Conservation (phyloP, 2,113 vertebrate genomes). For the Amblyopsis rosae region DNA sequence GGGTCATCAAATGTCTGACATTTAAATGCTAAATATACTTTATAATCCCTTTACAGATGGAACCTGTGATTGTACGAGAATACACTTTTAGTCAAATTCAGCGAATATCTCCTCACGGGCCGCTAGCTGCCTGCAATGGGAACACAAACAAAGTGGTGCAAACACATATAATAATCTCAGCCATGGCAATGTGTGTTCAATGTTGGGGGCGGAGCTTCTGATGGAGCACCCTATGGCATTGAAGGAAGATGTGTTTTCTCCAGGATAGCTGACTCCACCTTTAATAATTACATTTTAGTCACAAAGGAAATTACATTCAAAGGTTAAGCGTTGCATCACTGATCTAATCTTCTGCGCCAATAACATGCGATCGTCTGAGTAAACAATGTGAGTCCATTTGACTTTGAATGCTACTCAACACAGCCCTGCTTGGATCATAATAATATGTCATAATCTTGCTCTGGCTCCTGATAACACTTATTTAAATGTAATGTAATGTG, state of each 20-base stretch:
- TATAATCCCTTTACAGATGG: constrained; percentile 8
- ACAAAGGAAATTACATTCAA: constrained; percentile 39
- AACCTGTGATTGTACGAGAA: not conserved
- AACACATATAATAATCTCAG: too few relatives aligned
- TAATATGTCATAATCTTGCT: constrained; percentile 17
- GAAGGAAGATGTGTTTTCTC: too few relatives aligned
- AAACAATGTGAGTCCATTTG: constrained; percentile 39
- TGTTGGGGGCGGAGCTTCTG: too few relatives aligned
- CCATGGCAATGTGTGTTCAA: too few relatives aligned
- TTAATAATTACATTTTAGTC: constrained; percentile 6
- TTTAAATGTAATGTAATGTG: constrained; percentile 43
- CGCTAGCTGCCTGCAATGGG: too few relatives aligned
- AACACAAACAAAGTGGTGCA: too few relatives aligned
- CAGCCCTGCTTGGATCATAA: constrained; percentile 1
- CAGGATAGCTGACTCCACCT: too few relatives aligned
- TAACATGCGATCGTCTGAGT: constrained; percentile 47
- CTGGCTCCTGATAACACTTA: constrained; percentile 43
- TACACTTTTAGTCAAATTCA: too few relatives aligned
- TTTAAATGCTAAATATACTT: too few relatives aligned
- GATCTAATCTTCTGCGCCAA: constrained; percentile 24
- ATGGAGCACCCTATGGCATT: too few relatives aligned
- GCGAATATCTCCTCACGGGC: too few relatives aligned
- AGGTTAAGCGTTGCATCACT: constrained; percentile 43
- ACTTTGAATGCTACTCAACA: constrained; percentile 47
- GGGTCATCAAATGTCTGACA: too few relatives aligned